Base-by-base conservation (phyloP, 1,140 invertebrate species). In the Laupala kohalensis region DNA sequence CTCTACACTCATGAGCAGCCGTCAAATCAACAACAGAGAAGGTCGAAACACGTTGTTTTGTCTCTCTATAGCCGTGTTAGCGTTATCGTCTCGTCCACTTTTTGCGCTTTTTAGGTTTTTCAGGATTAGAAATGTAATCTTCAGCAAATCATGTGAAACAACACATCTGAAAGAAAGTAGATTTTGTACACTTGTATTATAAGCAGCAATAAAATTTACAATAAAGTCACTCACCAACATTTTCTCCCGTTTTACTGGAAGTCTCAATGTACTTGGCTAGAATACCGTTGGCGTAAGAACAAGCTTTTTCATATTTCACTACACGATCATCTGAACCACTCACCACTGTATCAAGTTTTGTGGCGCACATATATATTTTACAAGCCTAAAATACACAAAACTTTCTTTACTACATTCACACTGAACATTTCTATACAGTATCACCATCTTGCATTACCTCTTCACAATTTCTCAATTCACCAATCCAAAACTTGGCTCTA, bases 221-320 rank as follows among this genome's bases (percentile, higher is more conserved):
- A 0, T 19, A 53, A 53, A 19, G 27, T n/a, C 27, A 81, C 86
- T 84, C 79, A 91, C 89, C 81, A 76, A 90, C 83, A 78, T 88
- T 87, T 78, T 88, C 85, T 67, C 88, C 88, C 30, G 87, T 89
- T 77, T 89, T 89, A 78, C 88, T 90, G 0, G 88, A 90, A 29
- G 89, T 89, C 74, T 89, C 83, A 75, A 84, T 84, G 23, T 86
- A 77, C 69, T 85, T 84, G 24, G 84, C 84, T 13, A 82, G 81
- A 73, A 89, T 84, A 6, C 83, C 83, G 3, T 77, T 75, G 3
- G 86, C 81, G 69, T 83, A 87, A 64, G 81, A 83, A 71, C 83
- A 78, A 0, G 83, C 79, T 1, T 78, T 78, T 67, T 85, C 81
- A 29, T 83, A 75, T 72, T 78, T 74, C 12, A 82, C 80, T 13